Evolutionary conservation across 2,888 invertebrate genomes (phyloP).

Genomic region (Napeogenes sylphis): DNA sequence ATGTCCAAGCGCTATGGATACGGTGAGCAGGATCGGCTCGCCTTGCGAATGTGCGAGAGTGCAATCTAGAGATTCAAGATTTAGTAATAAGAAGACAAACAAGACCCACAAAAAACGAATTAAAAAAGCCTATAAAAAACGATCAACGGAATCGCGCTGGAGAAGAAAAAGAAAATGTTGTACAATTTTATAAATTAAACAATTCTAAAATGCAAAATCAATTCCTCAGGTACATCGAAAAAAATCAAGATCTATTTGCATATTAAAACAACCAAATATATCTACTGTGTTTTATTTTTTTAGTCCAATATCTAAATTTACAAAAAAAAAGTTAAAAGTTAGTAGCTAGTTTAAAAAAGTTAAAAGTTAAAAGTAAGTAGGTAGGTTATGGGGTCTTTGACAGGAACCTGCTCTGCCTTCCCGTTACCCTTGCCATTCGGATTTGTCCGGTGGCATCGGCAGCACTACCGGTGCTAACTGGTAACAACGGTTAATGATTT

Average conservation of each 20-base stretch:
- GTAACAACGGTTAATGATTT: too few species aligned
- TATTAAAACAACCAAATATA: background rate
- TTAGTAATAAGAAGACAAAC: slow-evolving; percentile 34
- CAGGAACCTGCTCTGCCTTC: too few species aligned
- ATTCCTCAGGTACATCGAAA: background rate
- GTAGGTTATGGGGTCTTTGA: too few species aligned
- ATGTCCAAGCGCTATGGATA: slow-evolving; percentile 60
- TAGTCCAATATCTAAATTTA: too few species aligned
- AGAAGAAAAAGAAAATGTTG: slow-evolving; percentile 45
- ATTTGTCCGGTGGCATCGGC: too few species aligned
- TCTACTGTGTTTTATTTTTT: too few species aligned
- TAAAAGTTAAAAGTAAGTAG: too few species aligned
- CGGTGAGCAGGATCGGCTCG: slow-evolving; percentile 45
- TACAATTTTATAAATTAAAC: slow-evolving; percentile 42
- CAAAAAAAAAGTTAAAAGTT: too few species aligned
- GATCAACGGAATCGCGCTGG: slow-evolving; percentile 54
- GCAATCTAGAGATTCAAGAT: slow-evolving; percentile 50
- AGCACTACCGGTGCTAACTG: too few species aligned
- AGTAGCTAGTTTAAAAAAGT: too few species aligned
- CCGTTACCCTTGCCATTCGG: too few species aligned
- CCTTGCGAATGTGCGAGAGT: slow-evolving; percentile 53
- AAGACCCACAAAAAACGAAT: slow-evolving; percentile 52
- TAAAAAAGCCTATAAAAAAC: slow-evolving; percentile 43
- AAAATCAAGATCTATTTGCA: background rate
- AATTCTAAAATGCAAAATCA: background rate